Conservation (phyloP, 2,113 vertebrate genomes). For the Pristiophorus japonicus region DNA sequence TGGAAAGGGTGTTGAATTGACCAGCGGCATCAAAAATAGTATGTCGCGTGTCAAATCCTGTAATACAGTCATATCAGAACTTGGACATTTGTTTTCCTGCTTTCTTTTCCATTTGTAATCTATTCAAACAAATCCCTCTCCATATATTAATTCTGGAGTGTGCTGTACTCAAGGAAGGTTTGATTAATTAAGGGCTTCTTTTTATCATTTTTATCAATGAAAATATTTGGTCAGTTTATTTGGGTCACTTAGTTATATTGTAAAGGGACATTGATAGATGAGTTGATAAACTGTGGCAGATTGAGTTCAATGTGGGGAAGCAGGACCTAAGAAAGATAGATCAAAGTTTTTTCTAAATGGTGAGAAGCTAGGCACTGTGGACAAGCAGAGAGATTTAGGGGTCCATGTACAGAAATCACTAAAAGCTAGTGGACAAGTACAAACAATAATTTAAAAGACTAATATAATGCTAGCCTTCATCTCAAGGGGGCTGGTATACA, state of each 20-base stretch:
- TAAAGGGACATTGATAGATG: neutral
- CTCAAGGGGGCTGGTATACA: neutral
- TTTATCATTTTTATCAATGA: neutral
- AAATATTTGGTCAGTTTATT: conserved; percentile 12
- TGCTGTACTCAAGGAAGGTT: neutral
- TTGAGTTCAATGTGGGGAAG: neutral
- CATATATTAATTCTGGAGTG: neutral
- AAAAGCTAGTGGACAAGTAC: neutral
- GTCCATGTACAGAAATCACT: neutral
- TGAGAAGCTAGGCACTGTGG: neutral
- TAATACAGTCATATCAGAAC: neutral
- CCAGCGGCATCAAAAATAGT: no score
- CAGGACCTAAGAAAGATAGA: neutral
- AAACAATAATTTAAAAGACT: neutral
- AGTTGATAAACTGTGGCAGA: neutral
- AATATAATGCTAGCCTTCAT: neutral
- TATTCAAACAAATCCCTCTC: neutral
- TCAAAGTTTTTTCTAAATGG: neutral
- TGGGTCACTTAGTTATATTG: neutral
- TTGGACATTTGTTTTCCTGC: neutral
- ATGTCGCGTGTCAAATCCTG: neutral
- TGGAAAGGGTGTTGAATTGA: no score
- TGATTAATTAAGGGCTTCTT: neutral
- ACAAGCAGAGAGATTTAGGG: neutral
- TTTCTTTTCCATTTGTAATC: neutral